Base-by-base conservation (phyloP, 1,140 invertebrate genomes). In the Chelonus insularis region DNA sequence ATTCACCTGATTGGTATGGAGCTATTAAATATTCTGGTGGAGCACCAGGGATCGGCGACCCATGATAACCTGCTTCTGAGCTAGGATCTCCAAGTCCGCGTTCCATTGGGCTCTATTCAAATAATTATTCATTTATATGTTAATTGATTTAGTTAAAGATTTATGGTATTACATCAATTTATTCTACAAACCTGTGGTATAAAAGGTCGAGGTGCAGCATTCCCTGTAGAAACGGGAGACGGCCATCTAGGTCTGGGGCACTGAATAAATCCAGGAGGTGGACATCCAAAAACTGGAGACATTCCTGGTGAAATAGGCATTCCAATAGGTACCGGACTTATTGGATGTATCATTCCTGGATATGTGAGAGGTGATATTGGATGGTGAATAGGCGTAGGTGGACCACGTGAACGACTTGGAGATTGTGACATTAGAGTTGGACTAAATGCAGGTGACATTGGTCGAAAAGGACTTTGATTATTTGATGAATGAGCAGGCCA, bases 221-320 rank as follows among this genome's bases (percentile, higher is more conserved):
- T 75, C 29, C 71, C 72, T 1, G 81, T 80, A 8, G 81, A 77
- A 52, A 81, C 65, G 16, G 79, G 76, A 9, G 78, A 75, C 8
- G 85, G 85, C 87, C 87, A 89, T 51, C 86, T 78, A 5, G 88
- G 87, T 67, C 87, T 77, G 1, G 87, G 87, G 66, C 87, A 87
- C 16, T 84, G 83, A 23, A 83, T 81, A 59, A 73, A 83, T 20
- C 78, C 73, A 0, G 77, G 64, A 2, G 78, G 68, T 37, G 79
- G 72, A 25, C 69, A 71, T 9, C 78, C 75, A 52, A 79, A 75
- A 25, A 78, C 70, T 4, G 79, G 79, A 37, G 76, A 81, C 63
- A 79, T 74, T n/a, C 73, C 76, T 7, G 77, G 77, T 7, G 75
- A 81, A 43, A 80, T 75, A 4, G 76, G 77, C 69, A 78, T 72